Evolutionary conservation across 2,797 vertebrate genomes (phyloP).

Genomic region (Loriculus beryllinus): DNA sequence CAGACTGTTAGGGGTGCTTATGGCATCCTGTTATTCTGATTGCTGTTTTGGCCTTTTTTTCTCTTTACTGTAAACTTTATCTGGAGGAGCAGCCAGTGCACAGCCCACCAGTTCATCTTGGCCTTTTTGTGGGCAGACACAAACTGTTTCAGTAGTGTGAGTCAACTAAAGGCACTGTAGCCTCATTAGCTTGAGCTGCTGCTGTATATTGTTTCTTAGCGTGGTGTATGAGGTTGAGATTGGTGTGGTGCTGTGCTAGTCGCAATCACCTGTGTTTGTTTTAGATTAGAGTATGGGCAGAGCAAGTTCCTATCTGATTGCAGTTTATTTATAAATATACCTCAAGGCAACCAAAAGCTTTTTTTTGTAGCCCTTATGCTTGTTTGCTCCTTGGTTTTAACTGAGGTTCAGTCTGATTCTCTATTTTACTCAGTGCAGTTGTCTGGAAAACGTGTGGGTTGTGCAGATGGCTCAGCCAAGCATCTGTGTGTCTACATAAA

Average conservation of each 20-base stretch:
- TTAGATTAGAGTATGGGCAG: background rate
- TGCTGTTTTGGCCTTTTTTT: background rate
- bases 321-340: constrained; percentile 46
- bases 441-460: constrained; percentile 22
- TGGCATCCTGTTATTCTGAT: background rate
- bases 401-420: constrained; percentile 8
- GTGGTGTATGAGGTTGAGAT: background rate
- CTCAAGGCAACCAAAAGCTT: background rate
- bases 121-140: background rate
- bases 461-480: constrained; percentile 50
- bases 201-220: background rate
- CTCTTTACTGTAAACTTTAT: background rate
- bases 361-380: background rate
- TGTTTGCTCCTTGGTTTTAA: constrained; percentile 47
- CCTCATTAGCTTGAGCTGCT: background rate
- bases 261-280: background rate
- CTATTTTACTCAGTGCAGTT: constrained; percentile 61
- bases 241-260: background rate
- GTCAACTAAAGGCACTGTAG: background rate
- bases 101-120: background rate
- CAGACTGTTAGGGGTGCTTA: background rate
- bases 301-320: constrained; percentile 20
- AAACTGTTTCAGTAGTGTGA: background rate
- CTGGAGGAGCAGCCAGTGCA: background rate
- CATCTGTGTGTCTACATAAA: constrained; percentile 9